Evolutionary conservation across 1,140 invertebrate genomes (phyloP).

Genomic region (Ceratitis capitata): DNA sequence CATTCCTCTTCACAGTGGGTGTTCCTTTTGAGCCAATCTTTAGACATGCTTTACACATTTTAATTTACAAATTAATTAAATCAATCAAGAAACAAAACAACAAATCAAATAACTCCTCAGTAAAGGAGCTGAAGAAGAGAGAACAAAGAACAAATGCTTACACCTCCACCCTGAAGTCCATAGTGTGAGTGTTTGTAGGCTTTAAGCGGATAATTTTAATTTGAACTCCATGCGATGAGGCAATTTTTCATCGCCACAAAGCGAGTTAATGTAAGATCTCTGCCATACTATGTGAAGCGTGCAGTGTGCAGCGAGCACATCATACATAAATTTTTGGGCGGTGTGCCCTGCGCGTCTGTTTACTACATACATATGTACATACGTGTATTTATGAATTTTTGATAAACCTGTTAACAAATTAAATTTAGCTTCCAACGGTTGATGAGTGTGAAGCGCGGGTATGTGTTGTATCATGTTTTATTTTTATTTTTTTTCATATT

Average conservation of each 20-base stretch:
- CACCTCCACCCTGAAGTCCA: not conserved
- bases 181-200: not conserved
- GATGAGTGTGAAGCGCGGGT: conserved; percentile 21
- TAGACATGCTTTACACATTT: conserved; percentile 16
- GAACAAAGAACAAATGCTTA: not conserved
- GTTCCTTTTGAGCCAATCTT: conserved; percentile 14
- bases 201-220: conserved; percentile 7
- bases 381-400: conserved; percentile 34
- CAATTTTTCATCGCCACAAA: conserved; percentile 41
- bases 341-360: not conserved
- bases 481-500: not conserved
- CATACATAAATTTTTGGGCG: not conserved
- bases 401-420: conserved; percentile 44
- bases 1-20: not conserved
- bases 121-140: not conserved
- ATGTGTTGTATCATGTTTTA: too few relatives aligned
- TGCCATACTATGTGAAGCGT: not conserved
- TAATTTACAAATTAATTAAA: conserved; percentile 34
- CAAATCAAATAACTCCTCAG: too few relatives aligned
- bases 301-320: not conserved
- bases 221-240: conserved; percentile 40
- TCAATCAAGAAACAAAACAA: not conserved
- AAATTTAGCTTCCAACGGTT: conserved; percentile 59
- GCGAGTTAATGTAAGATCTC: not conserved
- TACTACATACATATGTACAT: too few relatives aligned